Base-by-base conservation (phyloP, 92 coral and sea anemone genomes). In the Parazoanthus darwini region DNA sequence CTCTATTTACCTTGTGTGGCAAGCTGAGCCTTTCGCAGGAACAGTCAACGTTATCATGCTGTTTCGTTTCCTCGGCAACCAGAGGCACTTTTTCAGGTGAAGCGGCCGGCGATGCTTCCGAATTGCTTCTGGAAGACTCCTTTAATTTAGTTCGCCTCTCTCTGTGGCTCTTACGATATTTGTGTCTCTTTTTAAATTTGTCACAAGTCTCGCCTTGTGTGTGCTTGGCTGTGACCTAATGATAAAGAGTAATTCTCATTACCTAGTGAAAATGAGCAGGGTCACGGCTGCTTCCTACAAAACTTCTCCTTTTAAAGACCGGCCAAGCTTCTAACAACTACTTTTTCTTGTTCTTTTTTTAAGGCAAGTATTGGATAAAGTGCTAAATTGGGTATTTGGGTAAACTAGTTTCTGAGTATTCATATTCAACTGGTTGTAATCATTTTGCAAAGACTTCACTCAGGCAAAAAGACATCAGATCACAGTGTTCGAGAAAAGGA, bases 11-110 rank as follows among this genome's bases (percentile, higher is more conserved):
- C 43, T 79, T 79, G n/a, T 79, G 68, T 50, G 83, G 83, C n/a
- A 79, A 26, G n/a, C 66, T 79, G 25, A 79, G 83, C 6, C 68
- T 36, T 0, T 79, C 42, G 25, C 83, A 79, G 66, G 83, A 79
- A 48, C 83, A 79, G 9, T 50, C 39, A 2, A 23, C 2, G 26
- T 51, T 20, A 16, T 15, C 44, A 25, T 44, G 3, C 43, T 33
- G 36, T 79, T 79, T 79, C 39, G 43, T 79, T 51, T 50, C 83
- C 83, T 25, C 23, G 70, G 44, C 23, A 35, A 51, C 70, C 44
- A 29, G 42, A 50, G 83, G 22, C 16, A 2, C 2, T 50, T 54
- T 33, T 15, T 79, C 70, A 79, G 83, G 44, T 54, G 83, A 51
- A 3, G 25, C 4, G 2, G 4, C 23, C 38, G 42, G 43, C 25